Evolutionary conservation across 2,113 vertebrate genomes (phyloP).

Genomic region (Solenodon paradoxus): DNA sequence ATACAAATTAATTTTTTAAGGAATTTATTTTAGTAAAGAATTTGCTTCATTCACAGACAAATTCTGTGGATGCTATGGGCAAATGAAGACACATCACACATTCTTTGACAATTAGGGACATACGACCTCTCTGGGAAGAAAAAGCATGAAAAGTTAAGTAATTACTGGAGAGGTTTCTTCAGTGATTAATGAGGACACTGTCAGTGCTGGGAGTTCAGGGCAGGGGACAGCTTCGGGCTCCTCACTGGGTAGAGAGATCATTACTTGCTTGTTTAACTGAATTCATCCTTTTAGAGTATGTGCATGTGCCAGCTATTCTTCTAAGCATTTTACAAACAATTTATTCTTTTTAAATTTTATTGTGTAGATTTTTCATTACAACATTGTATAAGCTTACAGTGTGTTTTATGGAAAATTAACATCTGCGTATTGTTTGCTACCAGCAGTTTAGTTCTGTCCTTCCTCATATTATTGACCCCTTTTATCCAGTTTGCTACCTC

Average conservation of each 20-base stretch:
- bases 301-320: background rate
- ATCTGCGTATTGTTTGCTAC: no score
- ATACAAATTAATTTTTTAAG: conserved; percentile 2
- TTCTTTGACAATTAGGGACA: background rate
- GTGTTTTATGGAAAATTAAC: no score
- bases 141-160: background rate
- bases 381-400: no score
- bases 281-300: background rate
- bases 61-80: background rate
- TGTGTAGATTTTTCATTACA: no score
- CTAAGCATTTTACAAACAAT: background rate
- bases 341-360: no score
- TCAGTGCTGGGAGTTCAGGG: background rate
- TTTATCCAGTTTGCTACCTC: no score
- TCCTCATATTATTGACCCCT: no score
- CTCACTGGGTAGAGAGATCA: background rate
- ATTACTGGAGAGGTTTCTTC: background rate
- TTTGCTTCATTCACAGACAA: background rate
- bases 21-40: background rate
- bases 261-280: background rate
- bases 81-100: background rate
- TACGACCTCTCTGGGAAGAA: background rate
- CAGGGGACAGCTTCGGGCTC: no score
- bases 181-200: background rate
- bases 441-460: no score